These are phyloP conservation scores for Sesamia inferens DNA, from an alignment of 2,888 invertebrate genomes.

Conservation along the genomic window DNA sequence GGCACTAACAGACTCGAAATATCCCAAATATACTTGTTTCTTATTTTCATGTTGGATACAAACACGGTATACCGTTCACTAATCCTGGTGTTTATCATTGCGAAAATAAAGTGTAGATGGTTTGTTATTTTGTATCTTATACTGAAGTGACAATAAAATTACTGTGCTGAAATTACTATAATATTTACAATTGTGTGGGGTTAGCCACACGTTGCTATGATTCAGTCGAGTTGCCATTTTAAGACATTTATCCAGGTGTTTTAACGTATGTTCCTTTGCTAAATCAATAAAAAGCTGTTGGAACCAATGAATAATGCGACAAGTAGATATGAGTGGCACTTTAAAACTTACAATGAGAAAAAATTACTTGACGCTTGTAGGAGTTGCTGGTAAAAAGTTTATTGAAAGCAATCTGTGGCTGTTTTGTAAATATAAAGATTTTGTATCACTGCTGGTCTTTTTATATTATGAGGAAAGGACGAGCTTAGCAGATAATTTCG, in stretches of 20 bases:
- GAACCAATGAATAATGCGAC: slow-evolving; percentile 40
- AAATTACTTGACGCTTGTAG: slow-evolving; percentile 5
- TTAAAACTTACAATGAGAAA: slow-evolving; percentile 18
- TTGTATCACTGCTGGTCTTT: background rate
- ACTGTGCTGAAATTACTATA: background rate
- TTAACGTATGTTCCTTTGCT: slow-evolving; percentile 24
- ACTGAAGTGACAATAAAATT: no score
- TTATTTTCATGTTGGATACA: background rate
- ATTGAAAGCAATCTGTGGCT: background rate
- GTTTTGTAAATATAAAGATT: background rate
- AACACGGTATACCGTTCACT: background rate
- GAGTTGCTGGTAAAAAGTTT: background rate
- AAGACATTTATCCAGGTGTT: slow-evolving; percentile 52
- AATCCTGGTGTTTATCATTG: background rate
- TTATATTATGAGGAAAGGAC: slow-evolving; percentile 5
- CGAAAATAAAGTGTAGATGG: background rate
- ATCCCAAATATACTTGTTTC: background rate
- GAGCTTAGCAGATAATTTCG: background rate
- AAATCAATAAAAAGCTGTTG: slow-evolving; percentile 42
- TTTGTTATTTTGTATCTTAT: no score
- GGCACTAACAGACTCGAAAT: background rate
- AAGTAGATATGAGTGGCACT: slow-evolving; percentile 21
- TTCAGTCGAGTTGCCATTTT: slow-evolving; percentile 26
- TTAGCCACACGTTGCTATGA: slow-evolving; percentile 27
- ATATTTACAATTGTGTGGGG: background rate